Evolutionary conservation across 2,888 invertebrate genomes (phyloP).

Genomic region (Drosophila meridionalis): DNA sequence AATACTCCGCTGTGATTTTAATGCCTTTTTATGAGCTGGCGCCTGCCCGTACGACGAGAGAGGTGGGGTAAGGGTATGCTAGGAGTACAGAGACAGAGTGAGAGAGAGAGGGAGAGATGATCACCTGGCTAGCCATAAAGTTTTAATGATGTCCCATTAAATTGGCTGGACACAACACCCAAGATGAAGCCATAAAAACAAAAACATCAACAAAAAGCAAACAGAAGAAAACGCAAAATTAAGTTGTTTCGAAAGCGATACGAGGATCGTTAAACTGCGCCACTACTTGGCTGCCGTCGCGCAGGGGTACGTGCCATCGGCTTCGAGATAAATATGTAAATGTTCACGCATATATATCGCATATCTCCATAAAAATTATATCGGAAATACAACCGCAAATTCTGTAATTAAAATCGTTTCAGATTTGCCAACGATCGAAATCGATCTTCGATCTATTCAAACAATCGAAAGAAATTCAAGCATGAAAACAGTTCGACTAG

Average conservation of each 20-base stretch:
- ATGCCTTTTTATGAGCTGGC: slow-evolving; percentile 53
- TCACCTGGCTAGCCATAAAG: slow-evolving; percentile 63
- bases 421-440: slow-evolving; percentile 11
- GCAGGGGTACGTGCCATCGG: slow-evolving; percentile 19
- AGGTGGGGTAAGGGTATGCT: background rate
- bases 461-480: slow-evolving; percentile 48
- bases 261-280: slow-evolving; percentile 28
- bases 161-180: slow-evolving; percentile 33
- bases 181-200: slow-evolving; percentile 75
- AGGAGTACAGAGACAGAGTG: background rate
- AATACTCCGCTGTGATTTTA: slow-evolving; percentile 59
- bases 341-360: background rate
- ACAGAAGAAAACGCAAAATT: slow-evolving; percentile 43
- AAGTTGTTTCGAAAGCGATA: slow-evolving; percentile 67
- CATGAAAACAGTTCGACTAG: slow-evolving; percentile 51
- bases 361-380: background rate
- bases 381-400: slow-evolving; percentile 26
- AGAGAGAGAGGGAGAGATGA: background rate
- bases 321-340: background rate
- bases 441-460: slow-evolving; percentile 25
- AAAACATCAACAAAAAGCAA: slow-evolving; percentile 7
- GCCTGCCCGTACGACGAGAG: slow-evolving; percentile 11
- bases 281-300: background rate
- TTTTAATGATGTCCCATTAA: slow-evolving; percentile 70
- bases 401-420: slow-evolving; percentile 28